Evolutionary conservation across 2,113 vertebrate genomes (phyloP).

Genomic region (Dasyurus viverrinus): DNA sequence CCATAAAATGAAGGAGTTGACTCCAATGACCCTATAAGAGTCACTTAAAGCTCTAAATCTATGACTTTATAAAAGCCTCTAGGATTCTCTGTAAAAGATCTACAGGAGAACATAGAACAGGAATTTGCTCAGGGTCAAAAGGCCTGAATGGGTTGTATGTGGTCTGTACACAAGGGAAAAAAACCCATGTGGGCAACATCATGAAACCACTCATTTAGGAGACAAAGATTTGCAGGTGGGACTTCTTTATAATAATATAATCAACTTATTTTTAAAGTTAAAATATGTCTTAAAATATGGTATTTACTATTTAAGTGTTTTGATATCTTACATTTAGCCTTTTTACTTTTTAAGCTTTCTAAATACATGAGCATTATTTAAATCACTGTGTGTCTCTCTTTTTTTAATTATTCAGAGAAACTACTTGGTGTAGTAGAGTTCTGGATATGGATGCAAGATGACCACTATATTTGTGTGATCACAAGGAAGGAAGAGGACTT

Average conservation of each 20-base stretch:
- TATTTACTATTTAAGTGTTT: neutral
- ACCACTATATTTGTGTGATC: neutral
- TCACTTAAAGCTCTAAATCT: neutral
- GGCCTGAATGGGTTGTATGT: neutral
- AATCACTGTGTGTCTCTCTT: neutral
- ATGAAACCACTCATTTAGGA: slow-evolving; percentile 30
- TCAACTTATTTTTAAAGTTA: slow-evolving; percentile 28
- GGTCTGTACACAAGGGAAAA: slow-evolving; percentile 1
- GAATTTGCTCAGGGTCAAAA: neutral
- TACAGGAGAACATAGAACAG: neutral
- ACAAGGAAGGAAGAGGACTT: neutral
- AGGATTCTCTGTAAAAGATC: neutral
- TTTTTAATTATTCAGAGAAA: neutral
- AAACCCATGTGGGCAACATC: slow-evolving; percentile 21
- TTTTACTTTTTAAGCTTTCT: slow-evolving; percentile 41
- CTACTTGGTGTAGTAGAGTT: neutral
- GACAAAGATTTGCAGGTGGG: slow-evolving; percentile 35
- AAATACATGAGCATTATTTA: neutral
- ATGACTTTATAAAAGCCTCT: neutral
- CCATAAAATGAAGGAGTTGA: neutral
- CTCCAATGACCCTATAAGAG: neutral
- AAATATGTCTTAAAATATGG: neutral
- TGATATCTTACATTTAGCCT: neutral
- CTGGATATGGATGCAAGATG: neutral
- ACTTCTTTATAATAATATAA: slow-evolving; percentile 32